phyloP scores from a whole-genome alignment of 1,140 invertebrate species.

The Drosophila varians region DNA sequence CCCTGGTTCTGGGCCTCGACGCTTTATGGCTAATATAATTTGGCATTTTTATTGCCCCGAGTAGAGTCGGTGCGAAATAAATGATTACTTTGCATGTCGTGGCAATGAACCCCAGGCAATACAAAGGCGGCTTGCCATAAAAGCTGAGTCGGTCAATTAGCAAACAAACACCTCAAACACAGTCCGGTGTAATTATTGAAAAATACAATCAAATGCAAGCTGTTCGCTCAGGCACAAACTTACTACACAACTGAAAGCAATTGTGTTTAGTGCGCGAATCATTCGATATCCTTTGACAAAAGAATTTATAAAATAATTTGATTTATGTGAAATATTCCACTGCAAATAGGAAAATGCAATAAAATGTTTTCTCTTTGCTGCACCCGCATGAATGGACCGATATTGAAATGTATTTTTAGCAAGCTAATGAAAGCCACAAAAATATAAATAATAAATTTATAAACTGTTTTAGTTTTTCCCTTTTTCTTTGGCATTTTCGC shows the following conservation, averaged over 20 bases:
- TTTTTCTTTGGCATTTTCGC: conserved; percentile 30
- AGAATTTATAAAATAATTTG: background rate
- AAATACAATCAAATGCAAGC: background rate
- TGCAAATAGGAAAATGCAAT: conserved; percentile 1
- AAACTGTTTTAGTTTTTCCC: conserved; percentile 43
- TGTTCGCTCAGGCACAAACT: conserved; percentile 7
- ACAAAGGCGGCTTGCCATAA: conserved; percentile 6
- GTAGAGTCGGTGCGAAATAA: conserved; percentile 37
- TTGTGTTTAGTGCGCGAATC: background rate
- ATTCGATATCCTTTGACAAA: background rate
- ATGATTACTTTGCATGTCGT: conserved; percentile 73
- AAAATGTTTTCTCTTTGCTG: background rate
- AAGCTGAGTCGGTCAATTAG: conserved; percentile 49
- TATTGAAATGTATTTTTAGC: conserved; percentile 42
- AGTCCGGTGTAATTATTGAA: background rate
- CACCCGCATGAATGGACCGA: conserved; percentile 30
- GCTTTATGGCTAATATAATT: conserved; percentile 61
- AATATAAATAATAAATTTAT: conserved; percentile 69
- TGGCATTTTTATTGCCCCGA: conserved; percentile 49
- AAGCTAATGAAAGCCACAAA: conserved; percentile 30
- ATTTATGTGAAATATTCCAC: background rate
- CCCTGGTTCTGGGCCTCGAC: conserved; percentile 7
- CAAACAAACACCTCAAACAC: conserved; percentile 15
- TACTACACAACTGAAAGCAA: background rate
- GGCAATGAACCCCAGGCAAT: conserved; percentile 63